Evolutionary conservation across 2,888 invertebrate genomes (phyloP).

Genomic region (Ormyrus pomaceus): DNA sequence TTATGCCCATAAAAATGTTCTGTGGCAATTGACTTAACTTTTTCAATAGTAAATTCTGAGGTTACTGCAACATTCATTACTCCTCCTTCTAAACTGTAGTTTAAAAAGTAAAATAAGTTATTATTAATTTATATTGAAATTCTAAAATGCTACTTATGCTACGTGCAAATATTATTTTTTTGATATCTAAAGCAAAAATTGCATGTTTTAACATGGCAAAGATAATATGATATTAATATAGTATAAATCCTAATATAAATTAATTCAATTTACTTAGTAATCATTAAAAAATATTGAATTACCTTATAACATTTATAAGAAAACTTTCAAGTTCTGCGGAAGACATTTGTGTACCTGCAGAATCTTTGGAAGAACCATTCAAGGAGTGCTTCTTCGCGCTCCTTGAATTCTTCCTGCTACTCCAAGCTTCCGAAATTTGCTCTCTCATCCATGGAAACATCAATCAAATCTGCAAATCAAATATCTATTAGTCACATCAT

Average conservation of each 20-base stretch:
- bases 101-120: conserved; percentile 2
- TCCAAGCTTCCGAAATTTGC: conserved; percentile 69
- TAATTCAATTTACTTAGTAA: neutral
- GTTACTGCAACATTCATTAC: conserved; percentile 64
- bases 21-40: conserved; percentile 67
- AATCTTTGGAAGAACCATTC: conserved; percentile 63
- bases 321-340: conserved; percentile 65
- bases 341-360: conserved; percentile 62
- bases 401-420: conserved; percentile 69
- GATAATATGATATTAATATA: neutral
- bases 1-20: conserved; percentile 70
- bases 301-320: conserved; percentile 70
- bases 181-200: neutral
- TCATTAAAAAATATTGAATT: conserved; percentile 25
- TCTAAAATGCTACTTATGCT: neutral
- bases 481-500: too few species aligned
- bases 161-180: neutral
- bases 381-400: conserved; percentile 64
- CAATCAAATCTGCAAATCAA: conserved; percentile 61
- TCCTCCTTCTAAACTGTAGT: conserved; percentile 68
- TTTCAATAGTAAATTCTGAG: conserved; percentile 67
- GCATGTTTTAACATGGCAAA: neutral
- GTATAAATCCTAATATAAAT: neutral
- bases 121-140: neutral
- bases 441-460: conserved; percentile 73